Base-by-base conservation (phyloP, 2,113 vertebrate genomes). In the Mus pahari region DNA sequence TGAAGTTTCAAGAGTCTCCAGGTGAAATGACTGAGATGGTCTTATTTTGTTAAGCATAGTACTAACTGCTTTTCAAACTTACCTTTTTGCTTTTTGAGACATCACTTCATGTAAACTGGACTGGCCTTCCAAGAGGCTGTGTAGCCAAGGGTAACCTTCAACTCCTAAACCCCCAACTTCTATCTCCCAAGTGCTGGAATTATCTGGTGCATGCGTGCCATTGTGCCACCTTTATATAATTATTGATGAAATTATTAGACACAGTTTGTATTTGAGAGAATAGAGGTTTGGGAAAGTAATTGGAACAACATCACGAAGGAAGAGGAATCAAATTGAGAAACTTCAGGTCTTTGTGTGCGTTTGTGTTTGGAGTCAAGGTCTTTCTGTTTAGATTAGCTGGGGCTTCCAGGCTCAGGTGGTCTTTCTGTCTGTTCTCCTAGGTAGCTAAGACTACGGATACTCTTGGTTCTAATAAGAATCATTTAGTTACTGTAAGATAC, bases 391-490 rank as follows among this genome's bases (percentile, higher is more conserved):
- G 10, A 42, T 50, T 45, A 70, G 4, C 50, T 91, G 19, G 7
- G 70, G 55, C 19, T 71, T 24, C 39, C 48, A 19, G 7, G 33
- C 33, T 82, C 17, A 64, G 77, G 68, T 62, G 33, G 3, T 94
- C 64, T 45, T 62, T 16, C n/a, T 82, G 33, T 33, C 39, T 94
- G 13, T 70, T 42, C 12, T 89, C 24, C 66, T 48, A 16, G 20
- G 17, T 71, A 60, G 39, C 50, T 62, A 26, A 33, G 11, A 42
- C 68, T 73, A 14, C 7, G 71, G 75, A 42, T 36, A 14, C 42
- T 39, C 48, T 94, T 84, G 33, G 26, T 62, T 97, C 96, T 92
- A 79, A 55, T 4, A 55, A 79, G 50, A 60, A 39, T 97, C 77
- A 62, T 28, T 50, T 74, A 73, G n/a, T 86, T 71, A 90, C 42